phyloP scores from a whole-genome alignment of 2,888 invertebrate genomes.

The Xanthia togata region DNA sequence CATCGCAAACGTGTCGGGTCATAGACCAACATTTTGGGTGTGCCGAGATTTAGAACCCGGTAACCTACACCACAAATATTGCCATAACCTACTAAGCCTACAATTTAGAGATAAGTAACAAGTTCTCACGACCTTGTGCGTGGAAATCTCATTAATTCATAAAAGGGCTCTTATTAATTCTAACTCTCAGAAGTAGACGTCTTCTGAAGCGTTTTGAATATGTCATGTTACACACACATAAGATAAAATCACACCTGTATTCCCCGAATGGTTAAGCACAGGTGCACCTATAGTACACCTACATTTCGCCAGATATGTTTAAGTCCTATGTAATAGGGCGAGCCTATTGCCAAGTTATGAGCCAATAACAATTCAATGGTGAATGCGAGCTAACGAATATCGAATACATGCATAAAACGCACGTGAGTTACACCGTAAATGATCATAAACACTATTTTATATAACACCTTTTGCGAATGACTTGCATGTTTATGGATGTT shows the following conservation, averaged over 20 bases:
- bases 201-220: conserved; percentile 6
- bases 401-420: not conserved
- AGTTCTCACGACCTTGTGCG: conserved; percentile 50
- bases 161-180: conserved; percentile 19
- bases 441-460: conserved; percentile 1
- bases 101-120: conserved; percentile 23
- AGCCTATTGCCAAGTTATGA: not conserved
- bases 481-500: conserved; percentile 6
- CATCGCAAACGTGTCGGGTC: conserved; percentile 42
- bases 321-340: not conserved
- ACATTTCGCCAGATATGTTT: not conserved
- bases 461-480: not conserved
- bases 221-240: not conserved
- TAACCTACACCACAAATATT: conserved; percentile 40
- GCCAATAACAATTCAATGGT: conserved; percentile 8
- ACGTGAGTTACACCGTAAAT: not conserved
- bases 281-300: not conserved
- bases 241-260: not conserved
- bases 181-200: not conserved
- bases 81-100: conserved; percentile 38
- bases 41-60: conserved; percentile 18
- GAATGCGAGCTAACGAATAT: not conserved
- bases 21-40: conserved; percentile 10
- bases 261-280: not conserved
- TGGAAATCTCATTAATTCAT: conserved; percentile 18